Evolutionary conservation across 1,140 invertebrate species (phyloP), one percentile per base, ranked within the genome.

Genomic region (Tenebrio molitor): DNA sequence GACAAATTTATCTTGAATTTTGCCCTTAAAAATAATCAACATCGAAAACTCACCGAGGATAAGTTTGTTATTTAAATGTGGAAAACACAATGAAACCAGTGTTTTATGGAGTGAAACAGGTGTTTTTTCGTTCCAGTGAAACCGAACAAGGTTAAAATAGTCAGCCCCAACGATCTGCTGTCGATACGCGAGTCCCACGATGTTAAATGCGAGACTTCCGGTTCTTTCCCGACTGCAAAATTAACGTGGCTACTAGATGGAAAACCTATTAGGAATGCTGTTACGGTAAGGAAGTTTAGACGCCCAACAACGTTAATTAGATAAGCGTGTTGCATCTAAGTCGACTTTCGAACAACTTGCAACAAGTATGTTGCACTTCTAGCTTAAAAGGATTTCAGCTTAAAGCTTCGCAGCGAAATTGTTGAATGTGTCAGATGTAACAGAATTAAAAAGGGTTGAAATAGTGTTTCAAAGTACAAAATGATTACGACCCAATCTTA

Each of bases 151-250:
- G 91, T 92, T 5, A 89, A 89, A 77, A 91, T 93, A 23, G 81
- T 88, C 12, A 84, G 89, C 16, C 85, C 83, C 23, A 88, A 89
- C 66, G 86, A 89, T 39, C 82, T 88, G 44, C 84, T 92, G 63
- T 88, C 88, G 17, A 88, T 88, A 0, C 88, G 88, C 1, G 87
- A 88, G 74, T 84, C 87, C 1, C 85, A 91, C 72, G 86, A 87
- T 46, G 83, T 91, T 10, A 85, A 86, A 71, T 93, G 92, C 81
- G 88, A 91, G 77, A 89, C 90, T 58, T 89, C 87, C 82, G 92
- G 92, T 21, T 92, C 91, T 15, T 88, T 89, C 80, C 92, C 92
- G 5, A 88, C 91, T 14, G 91, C 92, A 8, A 89, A 88, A 76
- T 87, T 93, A 66, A 85, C 88, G 50, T 93, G 92, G 92, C 87